These are phyloP conservation scores for Melozone crissalis DNA, from an alignment of 2,113 vertebrate genomes.

Conservation along the genomic window DNA sequence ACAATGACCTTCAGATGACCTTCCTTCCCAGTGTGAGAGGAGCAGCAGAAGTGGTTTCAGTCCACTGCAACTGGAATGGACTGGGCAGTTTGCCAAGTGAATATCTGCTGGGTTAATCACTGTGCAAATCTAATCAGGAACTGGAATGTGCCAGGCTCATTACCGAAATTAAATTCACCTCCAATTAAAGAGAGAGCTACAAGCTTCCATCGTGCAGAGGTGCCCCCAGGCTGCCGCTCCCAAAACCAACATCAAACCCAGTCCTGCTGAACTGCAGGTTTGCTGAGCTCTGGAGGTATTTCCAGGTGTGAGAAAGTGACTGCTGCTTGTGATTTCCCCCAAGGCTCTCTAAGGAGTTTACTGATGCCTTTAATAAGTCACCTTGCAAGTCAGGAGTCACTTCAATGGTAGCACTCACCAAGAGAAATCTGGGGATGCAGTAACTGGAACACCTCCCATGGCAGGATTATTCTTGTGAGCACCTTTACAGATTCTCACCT, in stretches of 20 bases:
- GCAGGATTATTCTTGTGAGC: not conserved
- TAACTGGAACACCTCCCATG: not conserved
- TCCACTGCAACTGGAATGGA: slow-evolving; percentile 58
- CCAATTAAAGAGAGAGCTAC: slow-evolving; percentile 57
- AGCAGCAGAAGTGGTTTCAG: slow-evolving; percentile 48
- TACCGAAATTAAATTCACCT: slow-evolving; percentile 63
- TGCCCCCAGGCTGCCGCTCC: slow-evolving; percentile 53
- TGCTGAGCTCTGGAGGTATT: not conserved
- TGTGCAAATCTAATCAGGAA: slow-evolving; percentile 63
- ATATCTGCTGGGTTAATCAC: slow-evolving; percentile 64
- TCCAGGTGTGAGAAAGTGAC: slow-evolving; percentile 34
- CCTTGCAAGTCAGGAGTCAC: not conserved
- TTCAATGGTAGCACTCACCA: not conserved
- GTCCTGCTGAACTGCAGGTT: not conserved
- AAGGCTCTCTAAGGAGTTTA: not conserved
- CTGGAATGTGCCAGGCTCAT: slow-evolving; percentile 67
- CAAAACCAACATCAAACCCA: not conserved
- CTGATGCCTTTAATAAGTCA: slow-evolving; percentile 22
- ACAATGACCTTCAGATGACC: slow-evolving; percentile 14
- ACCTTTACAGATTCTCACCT: not conserved
- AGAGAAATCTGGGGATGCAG: not conserved
- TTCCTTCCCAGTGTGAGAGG: not conserved
- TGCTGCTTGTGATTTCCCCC: not conserved
- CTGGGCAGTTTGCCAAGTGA: slow-evolving; percentile 46
- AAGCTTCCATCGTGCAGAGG: slow-evolving; percentile 18